Evolutionary conservation across 2,797 vertebrate species (phyloP).

Genomic region (Chrosomus eos): DNA sequence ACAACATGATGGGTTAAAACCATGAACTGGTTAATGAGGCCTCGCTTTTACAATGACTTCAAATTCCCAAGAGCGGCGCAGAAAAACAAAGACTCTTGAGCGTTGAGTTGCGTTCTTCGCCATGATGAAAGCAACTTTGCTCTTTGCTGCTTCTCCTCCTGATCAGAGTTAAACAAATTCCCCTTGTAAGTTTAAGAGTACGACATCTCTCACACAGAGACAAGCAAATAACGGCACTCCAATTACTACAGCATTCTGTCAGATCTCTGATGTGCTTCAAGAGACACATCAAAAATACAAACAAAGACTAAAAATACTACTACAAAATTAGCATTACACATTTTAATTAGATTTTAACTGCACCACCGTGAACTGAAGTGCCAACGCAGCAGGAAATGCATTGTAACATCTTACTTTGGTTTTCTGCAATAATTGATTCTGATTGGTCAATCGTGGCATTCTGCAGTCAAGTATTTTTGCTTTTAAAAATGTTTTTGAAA

Average conservation of each 20-base stretch:
- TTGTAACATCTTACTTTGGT: not conserved
- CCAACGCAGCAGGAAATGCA: not conserved
- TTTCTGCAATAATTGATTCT: not conserved
- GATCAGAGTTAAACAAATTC: constrained; percentile 51
- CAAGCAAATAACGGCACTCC: constrained; percentile 14
- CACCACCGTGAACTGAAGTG: not conserved
- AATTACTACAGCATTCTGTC: constrained; percentile 28
- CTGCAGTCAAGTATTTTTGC: not conserved
- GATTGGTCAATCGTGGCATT: not conserved
- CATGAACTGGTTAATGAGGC: constrained; percentile 34
- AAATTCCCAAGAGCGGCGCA: constrained; percentile 24
- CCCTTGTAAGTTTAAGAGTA: constrained; percentile 40
- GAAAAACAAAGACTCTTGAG: constrained; percentile 39
- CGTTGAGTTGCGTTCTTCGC: constrained; percentile 26
- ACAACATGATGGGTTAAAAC: not conserved
- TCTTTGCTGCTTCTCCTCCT: constrained; percentile 34
- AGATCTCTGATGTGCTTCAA: constrained; percentile 25
- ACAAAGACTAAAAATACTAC: constrained; percentile 33
- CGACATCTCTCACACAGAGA: constrained; percentile 27
- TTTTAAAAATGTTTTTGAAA: no score
- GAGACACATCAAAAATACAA: not conserved
- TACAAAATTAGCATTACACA: not conserved
- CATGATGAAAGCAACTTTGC: constrained; percentile 23
- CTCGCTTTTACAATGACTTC: constrained; percentile 7
- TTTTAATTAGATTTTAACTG: not conserved